Evolutionary conservation across 2,888 invertebrate genomes (phyloP).

Genomic region (Electrophaes corylata): DNA sequence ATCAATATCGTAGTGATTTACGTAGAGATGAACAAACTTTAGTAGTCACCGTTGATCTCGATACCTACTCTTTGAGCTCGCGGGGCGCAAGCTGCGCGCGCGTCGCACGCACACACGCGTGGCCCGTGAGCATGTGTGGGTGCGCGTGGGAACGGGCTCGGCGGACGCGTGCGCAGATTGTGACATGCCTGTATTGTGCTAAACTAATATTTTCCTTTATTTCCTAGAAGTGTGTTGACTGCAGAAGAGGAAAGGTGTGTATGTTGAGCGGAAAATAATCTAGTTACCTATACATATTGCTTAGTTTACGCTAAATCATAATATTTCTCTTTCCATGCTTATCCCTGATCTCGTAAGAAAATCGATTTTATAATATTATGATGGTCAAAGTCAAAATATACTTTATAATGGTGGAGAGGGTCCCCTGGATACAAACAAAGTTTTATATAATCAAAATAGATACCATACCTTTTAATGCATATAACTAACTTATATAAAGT

Average conservation of each 20-base stretch:
- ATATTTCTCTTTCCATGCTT: no score
- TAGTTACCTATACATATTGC: background rate
- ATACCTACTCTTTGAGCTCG: slow-evolving; percentile 54
- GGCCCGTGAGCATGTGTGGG: slow-evolving; percentile 53
- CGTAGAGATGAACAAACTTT: background rate
- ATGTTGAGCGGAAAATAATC: background rate
- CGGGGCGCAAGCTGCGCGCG: slow-evolving; percentile 68
- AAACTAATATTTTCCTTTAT: slow-evolving; percentile 34
- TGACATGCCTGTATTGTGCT: slow-evolving; percentile 71
- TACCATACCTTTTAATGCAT: no score
- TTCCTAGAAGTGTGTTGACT: slow-evolving; percentile 19
- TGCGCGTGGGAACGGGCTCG: slow-evolving; percentile 78
- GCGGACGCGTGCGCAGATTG: slow-evolving; percentile 77
- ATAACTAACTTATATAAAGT: no score
- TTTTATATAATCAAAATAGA: no score
- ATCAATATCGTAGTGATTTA: no score
- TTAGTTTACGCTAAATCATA: background rate
- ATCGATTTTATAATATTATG: no score
- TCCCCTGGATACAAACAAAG: no score
- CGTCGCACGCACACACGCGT: slow-evolving; percentile 53
- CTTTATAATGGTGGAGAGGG: no score
- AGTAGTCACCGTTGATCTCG: slow-evolving; percentile 18
- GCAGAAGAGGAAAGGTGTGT: background rate
- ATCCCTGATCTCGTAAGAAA: no score
- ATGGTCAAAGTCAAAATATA: no score